Conservation (phyloP, 2,888 invertebrate species). For the Scrobipalpa costella region DNA sequence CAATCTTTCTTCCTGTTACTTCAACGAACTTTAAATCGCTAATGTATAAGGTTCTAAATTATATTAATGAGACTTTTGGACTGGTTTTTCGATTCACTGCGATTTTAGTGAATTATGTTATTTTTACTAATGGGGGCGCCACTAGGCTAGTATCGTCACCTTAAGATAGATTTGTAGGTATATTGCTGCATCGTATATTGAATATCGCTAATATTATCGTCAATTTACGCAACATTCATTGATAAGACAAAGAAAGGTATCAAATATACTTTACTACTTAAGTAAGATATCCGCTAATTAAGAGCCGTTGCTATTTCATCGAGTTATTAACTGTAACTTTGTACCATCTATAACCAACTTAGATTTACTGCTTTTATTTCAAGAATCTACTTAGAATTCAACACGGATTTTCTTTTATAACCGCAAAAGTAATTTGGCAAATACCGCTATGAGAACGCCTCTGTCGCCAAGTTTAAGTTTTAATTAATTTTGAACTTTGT, state of each 20-base stretch:
- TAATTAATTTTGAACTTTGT: constrained; percentile 21
- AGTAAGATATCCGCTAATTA: background rate
- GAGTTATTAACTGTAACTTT: constrained; percentile 20
- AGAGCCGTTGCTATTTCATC: constrained; percentile 23
- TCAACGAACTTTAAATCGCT: no score
- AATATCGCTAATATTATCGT: no score
- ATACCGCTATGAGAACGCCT: constrained; percentile 6
- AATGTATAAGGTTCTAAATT: no score
- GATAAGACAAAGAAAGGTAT: background rate
- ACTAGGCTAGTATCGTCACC: no score
- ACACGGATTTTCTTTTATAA: background rate
- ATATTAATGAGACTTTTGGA: no score
- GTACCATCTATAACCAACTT: constrained; percentile 10
- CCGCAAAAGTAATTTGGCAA: constrained; percentile 8
- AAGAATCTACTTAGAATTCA: background rate
- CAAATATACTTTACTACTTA: background rate
- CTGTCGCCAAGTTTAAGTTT: constrained; percentile 17
- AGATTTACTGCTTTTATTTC: background rate
- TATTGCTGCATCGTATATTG: no score
- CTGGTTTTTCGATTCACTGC: no score
- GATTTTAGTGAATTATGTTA: no score
- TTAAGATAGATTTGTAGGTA: no score
- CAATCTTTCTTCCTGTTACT: no score
- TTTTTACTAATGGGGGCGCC: no score
- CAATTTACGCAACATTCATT: no score